Percentiles rank a stretch among this genome's conserved stretches.
These are phyloP conservation scores for Odocoileus hemionus DNA, from an alignment of 2,113 vertebrate genomes.

Conservation along the genomic window DNA sequence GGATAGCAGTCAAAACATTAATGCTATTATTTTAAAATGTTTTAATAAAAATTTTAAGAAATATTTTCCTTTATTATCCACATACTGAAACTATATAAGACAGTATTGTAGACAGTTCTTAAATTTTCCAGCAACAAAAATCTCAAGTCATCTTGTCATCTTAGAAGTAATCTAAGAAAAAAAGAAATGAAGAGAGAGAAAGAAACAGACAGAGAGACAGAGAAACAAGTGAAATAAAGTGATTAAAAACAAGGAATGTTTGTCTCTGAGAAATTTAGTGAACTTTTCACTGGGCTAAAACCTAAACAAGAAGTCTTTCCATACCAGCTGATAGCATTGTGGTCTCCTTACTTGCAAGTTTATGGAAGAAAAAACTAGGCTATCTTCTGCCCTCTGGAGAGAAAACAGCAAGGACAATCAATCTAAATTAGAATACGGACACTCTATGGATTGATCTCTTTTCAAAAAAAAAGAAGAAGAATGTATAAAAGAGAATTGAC, in stretches of 20 bases:
- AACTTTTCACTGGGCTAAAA: neutral
- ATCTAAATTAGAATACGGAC: neutral
- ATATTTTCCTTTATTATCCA: neutral
- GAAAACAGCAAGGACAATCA: neutral
- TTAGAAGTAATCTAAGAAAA: neutral
- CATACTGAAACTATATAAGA: neutral
- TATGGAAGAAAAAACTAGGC: neutral
- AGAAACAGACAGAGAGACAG: neutral
- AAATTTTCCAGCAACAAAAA: neutral
- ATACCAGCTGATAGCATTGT: neutral
- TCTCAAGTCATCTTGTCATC: neutral
- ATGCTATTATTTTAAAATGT: neutral
- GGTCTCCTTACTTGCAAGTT: neutral
- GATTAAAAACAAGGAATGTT: neutral
- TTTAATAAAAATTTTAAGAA: neutral
- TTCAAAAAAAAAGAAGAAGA: neutral
- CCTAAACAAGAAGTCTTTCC: neutral
- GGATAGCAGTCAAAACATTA: neutral
- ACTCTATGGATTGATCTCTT: neutral
- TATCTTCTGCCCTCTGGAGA: neutral
- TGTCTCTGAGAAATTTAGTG: neutral
- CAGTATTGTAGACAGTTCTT: neutral
- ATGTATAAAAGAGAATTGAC: neutral
- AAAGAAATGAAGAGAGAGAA: neutral
- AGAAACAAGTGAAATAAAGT: neutral